Percentiles rank a stretch among this genome's conserved stretches.
phyloP scores from a whole-genome alignment of 2,797 vertebrate genomes.

The Hapalemur alaotrensis region DNA sequence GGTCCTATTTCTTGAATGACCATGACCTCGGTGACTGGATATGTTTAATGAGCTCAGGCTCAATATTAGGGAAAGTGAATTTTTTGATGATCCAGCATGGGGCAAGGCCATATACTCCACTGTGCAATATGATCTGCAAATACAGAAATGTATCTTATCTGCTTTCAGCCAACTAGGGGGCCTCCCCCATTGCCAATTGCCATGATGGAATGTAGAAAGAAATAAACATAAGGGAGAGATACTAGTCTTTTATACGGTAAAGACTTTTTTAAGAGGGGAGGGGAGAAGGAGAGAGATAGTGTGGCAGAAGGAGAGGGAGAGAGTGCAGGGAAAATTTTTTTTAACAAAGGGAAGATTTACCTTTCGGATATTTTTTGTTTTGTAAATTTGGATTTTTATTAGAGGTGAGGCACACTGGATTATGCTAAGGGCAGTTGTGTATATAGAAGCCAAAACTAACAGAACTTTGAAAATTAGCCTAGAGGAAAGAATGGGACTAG shows the following conservation, averaged over 20 bases:
- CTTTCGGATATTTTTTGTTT: not conserved
- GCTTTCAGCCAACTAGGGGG: not conserved
- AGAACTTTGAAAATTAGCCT: not conserved
- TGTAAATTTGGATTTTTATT: slow-evolving; percentile 19
- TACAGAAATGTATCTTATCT: not conserved
- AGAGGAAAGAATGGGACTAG: not conserved
- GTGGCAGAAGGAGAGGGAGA: too few relatives aligned
- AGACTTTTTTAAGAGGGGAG: not conserved
- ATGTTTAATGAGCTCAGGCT: slow-evolving; percentile 21
- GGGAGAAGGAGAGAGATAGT: too few relatives aligned
- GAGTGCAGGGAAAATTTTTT: not conserved
- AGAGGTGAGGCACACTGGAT: not conserved
- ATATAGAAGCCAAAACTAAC: not conserved
- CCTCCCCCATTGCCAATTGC: too few relatives aligned
- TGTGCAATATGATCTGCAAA: not conserved
- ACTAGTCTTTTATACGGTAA: not conserved
- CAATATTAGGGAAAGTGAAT: not conserved
- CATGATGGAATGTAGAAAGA: not conserved
- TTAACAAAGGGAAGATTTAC: slow-evolving; percentile 13
- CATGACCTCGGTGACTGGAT: not conserved
- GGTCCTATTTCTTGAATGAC: not conserved
- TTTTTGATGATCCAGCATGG: not conserved
- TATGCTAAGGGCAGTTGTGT: not conserved
- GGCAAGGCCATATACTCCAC: not conserved
- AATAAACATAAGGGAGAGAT: not conserved